Evolutionary conservation across 2,888 invertebrate species (phyloP).

Genomic region (Zhuqinia jingwanae): DNA sequence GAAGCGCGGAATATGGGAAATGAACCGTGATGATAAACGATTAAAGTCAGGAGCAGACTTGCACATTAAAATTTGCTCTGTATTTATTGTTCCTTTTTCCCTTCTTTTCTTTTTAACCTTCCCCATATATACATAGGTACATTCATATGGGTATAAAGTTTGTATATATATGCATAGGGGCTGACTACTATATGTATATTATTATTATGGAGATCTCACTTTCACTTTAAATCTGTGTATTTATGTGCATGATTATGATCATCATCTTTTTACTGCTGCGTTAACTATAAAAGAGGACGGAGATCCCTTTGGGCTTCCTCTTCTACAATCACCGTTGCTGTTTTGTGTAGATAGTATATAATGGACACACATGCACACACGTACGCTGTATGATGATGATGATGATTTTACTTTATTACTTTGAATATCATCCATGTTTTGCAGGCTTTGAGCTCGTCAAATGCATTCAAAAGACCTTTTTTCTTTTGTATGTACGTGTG

Average conservation of each 20-base stretch:
- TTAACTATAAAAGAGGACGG: constrained; percentile 7
- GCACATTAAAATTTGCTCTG: constrained; percentile 67
- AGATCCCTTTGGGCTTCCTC: constrained; percentile 52
- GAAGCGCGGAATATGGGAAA: constrained; percentile 67
- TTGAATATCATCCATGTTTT: constrained; percentile 23
- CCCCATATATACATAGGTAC: background rate
- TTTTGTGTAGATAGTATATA: background rate
- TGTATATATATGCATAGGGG: background rate
- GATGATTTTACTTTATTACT: constrained; percentile 22
- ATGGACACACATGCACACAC: background rate
- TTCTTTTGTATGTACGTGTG: constrained; percentile 14
- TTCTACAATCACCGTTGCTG: background rate
- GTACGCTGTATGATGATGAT: background rate
- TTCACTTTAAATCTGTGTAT: constrained; percentile 62
- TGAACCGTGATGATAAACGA: constrained; percentile 72
- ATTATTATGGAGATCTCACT: background rate
- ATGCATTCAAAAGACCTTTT: constrained; percentile 37
- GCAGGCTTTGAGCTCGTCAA: constrained; percentile 31
- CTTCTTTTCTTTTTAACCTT: constrained; percentile 39
- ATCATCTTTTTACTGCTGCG: constrained; percentile 14
- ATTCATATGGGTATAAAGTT: background rate
- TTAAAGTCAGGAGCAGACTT: constrained; percentile 70
- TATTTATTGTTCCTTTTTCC: constrained; percentile 65
- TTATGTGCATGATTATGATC: constrained; percentile 63
- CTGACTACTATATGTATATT: too few relatives aligned